These are phyloP conservation scores for Drosophila malerkotliana DNA, from an alignment of 1,140 invertebrate genomes.

Conservation along the genomic window DNA sequence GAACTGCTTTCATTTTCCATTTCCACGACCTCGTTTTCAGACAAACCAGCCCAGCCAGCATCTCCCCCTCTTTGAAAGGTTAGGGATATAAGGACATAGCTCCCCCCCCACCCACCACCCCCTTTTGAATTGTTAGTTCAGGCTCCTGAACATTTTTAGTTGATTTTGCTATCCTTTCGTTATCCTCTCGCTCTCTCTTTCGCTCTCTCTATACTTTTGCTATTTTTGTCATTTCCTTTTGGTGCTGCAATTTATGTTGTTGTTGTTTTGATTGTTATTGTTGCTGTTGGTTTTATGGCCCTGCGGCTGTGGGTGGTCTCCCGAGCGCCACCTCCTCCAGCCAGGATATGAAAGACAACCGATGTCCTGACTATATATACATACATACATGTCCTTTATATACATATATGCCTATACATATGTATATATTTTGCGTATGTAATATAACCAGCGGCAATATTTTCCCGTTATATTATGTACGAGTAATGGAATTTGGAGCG, in stretches of 20 bases:
- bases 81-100: background rate
- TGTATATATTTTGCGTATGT: slow-evolving; percentile 28
- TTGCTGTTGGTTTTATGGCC: slow-evolving; percentile 47
- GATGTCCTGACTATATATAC: slow-evolving; percentile 22
- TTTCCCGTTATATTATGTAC: slow-evolving; percentile 35
- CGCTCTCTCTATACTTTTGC: slow-evolving; percentile 12
- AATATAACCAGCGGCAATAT: slow-evolving; percentile 16
- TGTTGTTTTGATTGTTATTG: slow-evolving; percentile 27
- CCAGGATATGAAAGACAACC: slow-evolving; percentile 47
- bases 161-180: slow-evolving; percentile 14
- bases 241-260: slow-evolving; percentile 50
- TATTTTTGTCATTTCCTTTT: slow-evolving; percentile 42
- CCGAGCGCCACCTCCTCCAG: background rate
- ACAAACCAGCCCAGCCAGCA: slow-evolving; percentile 31
- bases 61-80: slow-evolving; percentile 10
- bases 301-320: slow-evolving; percentile 69
- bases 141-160: slow-evolving; percentile 50
- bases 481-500: slow-evolving; percentile 42
- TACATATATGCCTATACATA: background rate
- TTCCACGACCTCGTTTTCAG: slow-evolving; percentile 81
- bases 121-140: slow-evolving; percentile 18
- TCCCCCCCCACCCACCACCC: too few relatives aligned
- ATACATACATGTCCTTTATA: slow-evolving; percentile 2
- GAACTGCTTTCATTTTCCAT: slow-evolving; percentile 83
- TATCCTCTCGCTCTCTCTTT: background rate